Evolutionary conservation across 2,797 vertebrate species (phyloP).

Genomic region (Lagodon rhomboides): DNA sequence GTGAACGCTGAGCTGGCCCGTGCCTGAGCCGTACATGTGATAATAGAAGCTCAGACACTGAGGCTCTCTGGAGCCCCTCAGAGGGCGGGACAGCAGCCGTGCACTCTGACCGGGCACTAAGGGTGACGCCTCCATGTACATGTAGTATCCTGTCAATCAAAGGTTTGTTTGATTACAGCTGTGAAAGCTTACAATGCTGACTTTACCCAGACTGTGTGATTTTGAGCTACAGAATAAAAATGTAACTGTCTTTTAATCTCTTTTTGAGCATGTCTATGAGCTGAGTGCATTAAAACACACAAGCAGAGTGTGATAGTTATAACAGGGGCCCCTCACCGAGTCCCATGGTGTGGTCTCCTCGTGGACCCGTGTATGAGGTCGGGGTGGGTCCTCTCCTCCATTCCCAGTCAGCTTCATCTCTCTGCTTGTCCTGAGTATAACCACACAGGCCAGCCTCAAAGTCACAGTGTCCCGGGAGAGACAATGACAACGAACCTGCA

Average conservation of each 20-base stretch:
- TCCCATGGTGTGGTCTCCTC: conserved; percentile 95
- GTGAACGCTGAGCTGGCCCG: conserved; percentile 89
- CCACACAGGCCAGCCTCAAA: conserved; percentile 92
- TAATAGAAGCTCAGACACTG: conserved; percentile 94
- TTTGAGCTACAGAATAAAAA: not conserved
- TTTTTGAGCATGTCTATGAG: not conserved
- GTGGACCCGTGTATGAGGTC: conserved; percentile 95
- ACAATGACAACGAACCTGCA: conserved; percentile 75
- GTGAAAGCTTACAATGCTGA: not conserved
- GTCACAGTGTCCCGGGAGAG: conserved; percentile 89
- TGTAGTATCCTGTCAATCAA: conserved; percentile 89
- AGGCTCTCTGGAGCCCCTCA: conserved; percentile 86
- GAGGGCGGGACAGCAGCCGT: conserved; percentile 85
- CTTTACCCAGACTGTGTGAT: no score
- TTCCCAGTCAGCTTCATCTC: conserved; percentile 88
- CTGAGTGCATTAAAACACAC: not conserved
- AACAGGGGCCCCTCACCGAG: conserved; percentile 87
- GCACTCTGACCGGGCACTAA: conserved; percentile 91
- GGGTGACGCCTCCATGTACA: conserved; percentile 94
- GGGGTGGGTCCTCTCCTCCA: conserved; percentile 91
- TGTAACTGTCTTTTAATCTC: accelerated
- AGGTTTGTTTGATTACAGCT: not conserved
- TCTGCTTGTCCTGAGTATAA: conserved; percentile 89
- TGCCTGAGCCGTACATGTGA: conserved; percentile 95
- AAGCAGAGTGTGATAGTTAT: not conserved